Evolutionary conservation across 2,113 vertebrate genomes (phyloP), one percentile per base, ranked within the genome.

Genomic region (Chunga burmeisteri): DNA sequence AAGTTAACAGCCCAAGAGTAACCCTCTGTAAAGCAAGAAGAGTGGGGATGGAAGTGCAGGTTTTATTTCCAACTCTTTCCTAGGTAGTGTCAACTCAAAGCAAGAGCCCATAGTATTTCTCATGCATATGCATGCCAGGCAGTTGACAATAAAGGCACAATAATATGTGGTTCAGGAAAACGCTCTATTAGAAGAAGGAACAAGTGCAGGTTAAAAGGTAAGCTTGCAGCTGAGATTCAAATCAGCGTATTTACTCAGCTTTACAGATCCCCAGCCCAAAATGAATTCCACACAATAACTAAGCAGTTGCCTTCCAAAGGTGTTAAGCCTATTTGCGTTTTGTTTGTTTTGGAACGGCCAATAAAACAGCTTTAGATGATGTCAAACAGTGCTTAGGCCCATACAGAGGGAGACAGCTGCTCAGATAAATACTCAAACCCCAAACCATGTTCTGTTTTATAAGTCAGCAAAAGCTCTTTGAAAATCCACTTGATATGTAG

Each of bases 281-380:
- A 96, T 96, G 26, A 96, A 91, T 97, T 96, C 93, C 81, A 90
- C 90, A 82, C 86, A 95, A 81, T 96, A 97, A 95, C 95, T 90
- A 81, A 96, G 88, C 78, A 83, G 42, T 96, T 85, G 95, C 93
- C 85, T 97, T 96, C 95, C 97, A 91, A 96, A 97, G 93, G 96
- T 97, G 95, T 88, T 97, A 94, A 97, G 62, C 73, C 89, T 96
- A 92, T 94, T 95, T 94, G 95, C 0, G 10, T 87, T 82, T 81
- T 92, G 88, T 93, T 97, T 98, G 94, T 96, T 98, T 97, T 97
- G 97, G 97, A 97, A 96, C 46, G 40, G 74, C 91, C 92, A 96
- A 90, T 95, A 96, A 98, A 97, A 93, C 79, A 86, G 92, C 92
- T 95, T 96, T 84, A 97, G 95, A 95, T 94, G 82, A 98, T 92